These are phyloP conservation scores for Dicerorhinus sumatrensis DNA, from an alignment of 2,113 vertebrate genomes.

Conservation along the genomic window DNA sequence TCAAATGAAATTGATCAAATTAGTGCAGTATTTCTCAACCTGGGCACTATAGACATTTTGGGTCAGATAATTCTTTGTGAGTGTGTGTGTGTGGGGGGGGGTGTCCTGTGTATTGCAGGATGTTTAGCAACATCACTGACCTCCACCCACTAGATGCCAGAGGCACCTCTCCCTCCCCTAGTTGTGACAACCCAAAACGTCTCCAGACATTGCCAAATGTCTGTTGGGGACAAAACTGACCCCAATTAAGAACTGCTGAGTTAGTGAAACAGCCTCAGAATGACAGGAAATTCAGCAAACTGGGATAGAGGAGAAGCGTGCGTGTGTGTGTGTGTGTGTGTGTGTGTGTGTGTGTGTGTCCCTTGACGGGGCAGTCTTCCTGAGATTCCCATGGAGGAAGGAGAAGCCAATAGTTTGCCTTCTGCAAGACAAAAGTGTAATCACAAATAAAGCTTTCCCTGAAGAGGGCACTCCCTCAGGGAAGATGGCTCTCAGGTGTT, in stretches of 20 bases:
- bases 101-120: background rate
- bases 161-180: background rate
- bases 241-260: background rate
- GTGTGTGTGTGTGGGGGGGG: fast-evolving
- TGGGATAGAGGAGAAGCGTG: background rate
- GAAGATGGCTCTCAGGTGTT: background rate
- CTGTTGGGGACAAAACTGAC: background rate
- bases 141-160: background rate
- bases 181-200: background rate
- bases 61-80: background rate
- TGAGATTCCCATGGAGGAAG: background rate
- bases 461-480: slow-evolving; percentile 27
- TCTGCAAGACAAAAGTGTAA: slow-evolving; percentile 46
- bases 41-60: background rate
- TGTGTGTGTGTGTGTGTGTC: fast-evolving
- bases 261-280: background rate
- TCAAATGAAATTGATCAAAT: background rate
- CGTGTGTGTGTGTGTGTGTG: no score
- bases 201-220: background rate
- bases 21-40: background rate
- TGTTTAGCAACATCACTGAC: background rate
- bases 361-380: background rate
- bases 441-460: slow-evolving; percentile 50
- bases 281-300: background rate
- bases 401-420: slow-evolving; percentile 33